phyloP scores from a whole-genome alignment of 2,113 vertebrate species.

The Pseudois nayaur region DNA sequence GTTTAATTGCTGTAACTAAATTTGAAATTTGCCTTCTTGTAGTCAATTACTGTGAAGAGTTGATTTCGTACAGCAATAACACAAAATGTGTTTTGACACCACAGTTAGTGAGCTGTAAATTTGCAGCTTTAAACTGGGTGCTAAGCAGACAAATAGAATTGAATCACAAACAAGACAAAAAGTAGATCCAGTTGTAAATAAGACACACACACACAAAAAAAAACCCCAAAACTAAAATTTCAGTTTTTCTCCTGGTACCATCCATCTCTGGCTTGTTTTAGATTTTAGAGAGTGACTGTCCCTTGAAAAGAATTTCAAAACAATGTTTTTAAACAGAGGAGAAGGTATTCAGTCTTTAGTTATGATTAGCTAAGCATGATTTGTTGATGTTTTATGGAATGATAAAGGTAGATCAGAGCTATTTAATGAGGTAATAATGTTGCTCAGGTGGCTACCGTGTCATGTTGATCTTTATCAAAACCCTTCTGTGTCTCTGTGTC shows the following conservation, averaged over 20 bases:
- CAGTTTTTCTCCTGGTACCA: not conserved
- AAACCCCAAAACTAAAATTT: not conserved
- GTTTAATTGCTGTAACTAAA: not conserved
- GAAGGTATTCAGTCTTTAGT: not conserved
- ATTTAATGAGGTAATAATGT: not conserved
- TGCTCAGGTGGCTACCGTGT: not conserved
- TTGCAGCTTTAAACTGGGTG: conserved; percentile 33
- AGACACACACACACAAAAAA: not conserved
- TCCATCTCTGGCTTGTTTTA: not conserved
- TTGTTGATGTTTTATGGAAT: not conserved
- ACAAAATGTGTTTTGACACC: conserved; percentile 12
- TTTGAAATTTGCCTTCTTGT: conserved; percentile 41
- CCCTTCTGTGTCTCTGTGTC: not conserved
- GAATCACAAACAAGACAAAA: not conserved
- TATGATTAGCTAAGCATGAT: not conserved
- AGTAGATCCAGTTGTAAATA: conserved; percentile 33
- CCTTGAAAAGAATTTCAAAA: not conserved
- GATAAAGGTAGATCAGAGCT: not conserved
- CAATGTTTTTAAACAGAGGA: not conserved
- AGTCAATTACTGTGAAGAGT: not conserved
- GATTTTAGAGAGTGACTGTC: not conserved
- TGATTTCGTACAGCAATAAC: conserved; percentile 28
- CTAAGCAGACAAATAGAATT: not conserved
- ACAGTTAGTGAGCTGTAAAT: conserved; percentile 31
- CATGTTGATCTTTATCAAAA: not conserved